Evolutionary conservation across 2,113 vertebrate species (phyloP).

Genomic region (Candoia aspera): DNA sequence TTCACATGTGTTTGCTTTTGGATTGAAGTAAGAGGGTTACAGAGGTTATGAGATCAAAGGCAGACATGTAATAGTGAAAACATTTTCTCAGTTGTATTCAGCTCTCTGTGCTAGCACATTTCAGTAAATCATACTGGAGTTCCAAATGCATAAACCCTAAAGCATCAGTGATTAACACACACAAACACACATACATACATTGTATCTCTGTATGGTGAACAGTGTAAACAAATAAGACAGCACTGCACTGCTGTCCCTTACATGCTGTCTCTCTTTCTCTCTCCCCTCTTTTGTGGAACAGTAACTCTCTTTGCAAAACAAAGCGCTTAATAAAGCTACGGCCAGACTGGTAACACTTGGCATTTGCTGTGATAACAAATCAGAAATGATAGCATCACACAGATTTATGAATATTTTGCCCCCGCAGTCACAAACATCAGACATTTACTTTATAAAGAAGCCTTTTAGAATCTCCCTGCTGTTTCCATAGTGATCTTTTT

Average conservation of each 20-base stretch:
- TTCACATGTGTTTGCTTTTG: constrained; percentile 67
- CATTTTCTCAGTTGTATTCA: constrained; percentile 66
- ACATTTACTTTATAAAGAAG: constrained; percentile 83
- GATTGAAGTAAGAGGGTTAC: constrained; percentile 66
- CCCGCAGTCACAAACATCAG: constrained; percentile 81
- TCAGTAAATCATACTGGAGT: constrained; percentile 44
- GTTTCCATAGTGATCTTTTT: constrained; percentile 88
- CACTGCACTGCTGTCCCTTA: constrained; percentile 61
- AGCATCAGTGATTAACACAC: constrained; percentile 43
- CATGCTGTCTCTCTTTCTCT: constrained; percentile 49
- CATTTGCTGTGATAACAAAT: constrained; percentile 77
- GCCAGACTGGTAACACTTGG: constrained; percentile 75
- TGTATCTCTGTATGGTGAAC: constrained; percentile 33
- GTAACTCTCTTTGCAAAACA: constrained; percentile 71
- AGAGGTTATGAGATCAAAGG: constrained; percentile 73
- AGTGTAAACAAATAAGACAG: constrained; percentile 69
- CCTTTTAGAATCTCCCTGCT: constrained; percentile 83
- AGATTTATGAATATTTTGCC: constrained; percentile 82
- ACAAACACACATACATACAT: constrained; percentile 17
- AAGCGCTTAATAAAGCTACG: constrained; percentile 76
- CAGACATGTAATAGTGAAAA: constrained; percentile 56
- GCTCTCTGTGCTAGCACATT: constrained; percentile 66
- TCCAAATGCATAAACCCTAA: constrained; percentile 52
- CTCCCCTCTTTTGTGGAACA: constrained; percentile 69
- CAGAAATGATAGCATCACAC: constrained; percentile 78